These are phyloP conservation scores for Lasius fuliginosus DNA, from an alignment of 2,888 invertebrate genomes.

Conservation along the genomic window DNA sequence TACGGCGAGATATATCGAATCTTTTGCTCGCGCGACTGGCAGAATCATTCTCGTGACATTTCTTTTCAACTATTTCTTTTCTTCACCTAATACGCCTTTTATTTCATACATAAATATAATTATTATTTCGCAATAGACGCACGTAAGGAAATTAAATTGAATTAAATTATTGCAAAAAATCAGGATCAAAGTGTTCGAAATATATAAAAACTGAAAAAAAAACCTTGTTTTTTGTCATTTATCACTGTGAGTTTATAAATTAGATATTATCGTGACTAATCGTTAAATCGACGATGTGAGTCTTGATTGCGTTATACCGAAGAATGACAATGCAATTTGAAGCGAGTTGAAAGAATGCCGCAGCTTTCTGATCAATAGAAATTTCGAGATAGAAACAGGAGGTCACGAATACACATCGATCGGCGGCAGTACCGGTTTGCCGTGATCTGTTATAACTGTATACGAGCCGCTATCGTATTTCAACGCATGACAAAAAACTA, in stretches of 20 bases:
- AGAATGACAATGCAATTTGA: conserved; percentile 27
- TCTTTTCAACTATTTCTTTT: neutral
- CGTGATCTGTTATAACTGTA: conserved; percentile 72
- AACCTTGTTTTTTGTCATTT: neutral
- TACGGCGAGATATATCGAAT: neutral
- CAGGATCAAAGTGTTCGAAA: neutral
- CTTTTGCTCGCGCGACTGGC: neutral
- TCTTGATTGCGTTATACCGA: neutral
- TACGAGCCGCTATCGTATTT: conserved; percentile 55
- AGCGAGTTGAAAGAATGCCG: neutral
- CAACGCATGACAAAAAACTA: conserved; percentile 64
- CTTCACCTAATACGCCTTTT: neutral
- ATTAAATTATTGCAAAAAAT: neutral
- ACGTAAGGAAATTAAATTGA: neutral
- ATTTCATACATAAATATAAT: neutral
- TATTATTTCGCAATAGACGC: neutral
- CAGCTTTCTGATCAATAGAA: conserved; percentile 1
- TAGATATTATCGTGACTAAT: neutral
- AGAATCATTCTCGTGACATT: neutral
- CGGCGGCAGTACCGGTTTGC: conserved; percentile 67
- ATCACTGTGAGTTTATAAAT: neutral
- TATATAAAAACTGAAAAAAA: neutral
- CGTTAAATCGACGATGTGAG: neutral
- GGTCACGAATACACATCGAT: conserved; percentile 55
- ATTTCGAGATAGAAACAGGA: conserved; percentile 3